Evolutionary conservation across 53 echinoderm and acorn worm genomes (phyloP).

Genomic region (Temnopleurus reevesii): DNA sequence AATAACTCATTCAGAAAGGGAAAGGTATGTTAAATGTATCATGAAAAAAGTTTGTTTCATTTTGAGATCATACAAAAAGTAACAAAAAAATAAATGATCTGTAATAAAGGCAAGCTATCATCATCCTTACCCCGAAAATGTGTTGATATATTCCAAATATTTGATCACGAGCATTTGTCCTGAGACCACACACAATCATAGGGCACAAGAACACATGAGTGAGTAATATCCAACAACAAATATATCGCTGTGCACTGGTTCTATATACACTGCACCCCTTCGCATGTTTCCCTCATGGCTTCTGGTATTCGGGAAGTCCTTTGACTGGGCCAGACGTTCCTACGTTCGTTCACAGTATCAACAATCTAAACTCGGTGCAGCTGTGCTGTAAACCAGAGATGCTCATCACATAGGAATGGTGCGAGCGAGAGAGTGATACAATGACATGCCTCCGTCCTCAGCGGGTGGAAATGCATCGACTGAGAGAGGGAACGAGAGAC

Average conservation of each 20-base stretch:
- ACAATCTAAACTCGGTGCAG: not conserved
- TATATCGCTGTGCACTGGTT: slow-evolving; percentile 2
- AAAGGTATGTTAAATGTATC: no score
- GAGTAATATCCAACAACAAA: slow-evolving; percentile 15
- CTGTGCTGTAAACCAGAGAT: not conserved
- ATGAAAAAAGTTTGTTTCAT: no score
- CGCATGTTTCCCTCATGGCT: not conserved
- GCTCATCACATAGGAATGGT: not conserved
- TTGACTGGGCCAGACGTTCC: not conserved
- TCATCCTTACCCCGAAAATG: slow-evolving; percentile 13
- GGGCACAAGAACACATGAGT: not conserved
- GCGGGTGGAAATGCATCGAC: not conserved
- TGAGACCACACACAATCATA: not conserved
- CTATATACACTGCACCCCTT: slow-evolving; percentile 28
- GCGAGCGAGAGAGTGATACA: not conserved
- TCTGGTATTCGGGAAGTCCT: slow-evolving; percentile 30
- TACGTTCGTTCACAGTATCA: no score
- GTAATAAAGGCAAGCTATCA: not conserved
- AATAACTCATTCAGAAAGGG: no score
- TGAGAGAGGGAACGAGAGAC: not conserved
- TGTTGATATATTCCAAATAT: slow-evolving; percentile 37
- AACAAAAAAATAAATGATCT: no score
- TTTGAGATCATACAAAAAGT: no score
- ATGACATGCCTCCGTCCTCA: not conserved
- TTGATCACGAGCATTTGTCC: slow-evolving; percentile 25